Evolutionary conservation across 2,113 vertebrate species (phyloP), one percentile per base, ranked within the genome.

Genomic region (Mustelus asterias): DNA sequence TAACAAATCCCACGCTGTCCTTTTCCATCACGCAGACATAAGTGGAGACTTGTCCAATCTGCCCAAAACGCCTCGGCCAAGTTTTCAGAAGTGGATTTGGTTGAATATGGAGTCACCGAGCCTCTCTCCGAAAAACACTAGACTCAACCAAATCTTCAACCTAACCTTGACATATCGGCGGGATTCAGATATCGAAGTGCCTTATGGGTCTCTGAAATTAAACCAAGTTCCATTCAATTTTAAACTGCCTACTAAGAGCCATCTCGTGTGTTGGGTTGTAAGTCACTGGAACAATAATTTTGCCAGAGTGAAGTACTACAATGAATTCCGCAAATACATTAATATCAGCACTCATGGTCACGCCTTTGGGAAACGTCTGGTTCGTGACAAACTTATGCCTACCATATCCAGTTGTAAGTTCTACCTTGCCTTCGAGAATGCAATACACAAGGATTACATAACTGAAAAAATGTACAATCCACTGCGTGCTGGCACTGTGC

Each of bases 251-350:
- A 99, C 98, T 97, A 99, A 99, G 97, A 98, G 98, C 97, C 99
- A 98, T 96, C 96, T 99, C 96, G 98, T 99, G 16, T 99, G 99
- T 97, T 99, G 99, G 99, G 99, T 99, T 63, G 99, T 99, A 44
- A 99, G 99, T 97, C 99, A 99, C 97, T 99, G 99, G 99, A 99
- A 99, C 96, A 98, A 98, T 58, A 97, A 99, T n/a, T 98, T 99
- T 0, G 97, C 98, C 29, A 97, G 98, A 96, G 99, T 99, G 95
- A 99, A 99, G 96, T 99, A 99, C 97, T 99, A 99, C 97, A 99
- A 99, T 8, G 98, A 99, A 96, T 97, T 99, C 18, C 98, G 98
- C 97, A 99, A 99, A 97, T 98, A 99, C 96, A 98, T 99, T 95
- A 98, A 99, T 98, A 98, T 99, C 96, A 98, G 99, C 29, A 99